Evolutionary conservation across 2,888 invertebrate species (phyloP).

Genomic region (Eueremaeus valkanovi): DNA sequence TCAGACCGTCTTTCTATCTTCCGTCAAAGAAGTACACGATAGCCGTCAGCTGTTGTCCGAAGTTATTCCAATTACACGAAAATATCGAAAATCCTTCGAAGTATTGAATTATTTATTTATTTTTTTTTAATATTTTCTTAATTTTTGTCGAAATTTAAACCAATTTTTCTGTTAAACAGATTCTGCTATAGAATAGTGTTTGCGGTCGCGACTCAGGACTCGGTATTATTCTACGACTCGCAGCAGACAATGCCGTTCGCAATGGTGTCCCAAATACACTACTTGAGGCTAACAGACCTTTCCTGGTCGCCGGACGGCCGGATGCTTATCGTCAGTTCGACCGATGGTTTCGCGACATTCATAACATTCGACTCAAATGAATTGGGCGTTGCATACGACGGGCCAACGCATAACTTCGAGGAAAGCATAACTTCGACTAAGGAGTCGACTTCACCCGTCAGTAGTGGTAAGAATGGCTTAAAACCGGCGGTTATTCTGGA

Average conservation of each 20-base stretch:
- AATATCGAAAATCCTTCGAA: conserved; percentile 45
- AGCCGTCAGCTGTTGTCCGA: conserved; percentile 75
- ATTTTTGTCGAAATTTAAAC: background rate
- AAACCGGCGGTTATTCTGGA: background rate
- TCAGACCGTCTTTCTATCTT: conserved; percentile 70
- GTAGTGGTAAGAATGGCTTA: background rate
- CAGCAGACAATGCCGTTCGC: conserved; percentile 76
- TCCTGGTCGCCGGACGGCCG: conserved; percentile 78
- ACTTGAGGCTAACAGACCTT: conserved; percentile 81
- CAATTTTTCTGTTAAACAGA: too few relatives aligned
- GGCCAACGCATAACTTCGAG: conserved; percentile 30
- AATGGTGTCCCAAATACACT: conserved; percentile 76
- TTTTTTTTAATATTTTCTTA: background rate
- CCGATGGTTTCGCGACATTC: conserved; percentile 83
- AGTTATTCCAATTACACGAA: conserved; percentile 61
- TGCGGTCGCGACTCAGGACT: conserved; percentile 81
- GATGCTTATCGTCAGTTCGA: conserved; percentile 72
- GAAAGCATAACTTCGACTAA: conserved; percentile 34
- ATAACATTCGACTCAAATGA: conserved; percentile 69
- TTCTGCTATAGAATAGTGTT: conserved; percentile 74
- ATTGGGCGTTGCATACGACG: conserved; percentile 62
- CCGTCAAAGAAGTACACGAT: conserved; percentile 79
- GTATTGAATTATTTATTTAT: conserved; percentile 39
- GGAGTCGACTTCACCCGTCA: conserved; percentile 29
- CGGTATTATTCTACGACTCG: conserved; percentile 80